Evolutionary conservation across 2,888 invertebrate species (phyloP).

Genomic region (Embidobia sp.): DNA sequence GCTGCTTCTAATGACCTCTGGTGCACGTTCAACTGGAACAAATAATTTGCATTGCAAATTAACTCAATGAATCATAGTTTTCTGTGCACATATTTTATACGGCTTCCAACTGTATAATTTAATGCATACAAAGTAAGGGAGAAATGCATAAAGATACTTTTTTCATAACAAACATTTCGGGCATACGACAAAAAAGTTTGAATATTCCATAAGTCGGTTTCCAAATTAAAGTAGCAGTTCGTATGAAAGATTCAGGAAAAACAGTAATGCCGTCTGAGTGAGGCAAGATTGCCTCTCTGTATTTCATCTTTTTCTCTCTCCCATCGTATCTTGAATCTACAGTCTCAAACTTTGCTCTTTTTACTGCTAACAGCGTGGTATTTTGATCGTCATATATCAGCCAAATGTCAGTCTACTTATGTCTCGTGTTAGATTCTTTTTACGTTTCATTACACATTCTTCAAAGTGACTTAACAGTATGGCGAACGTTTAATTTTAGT

Average conservation of each 20-base stretch:
- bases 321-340: slow-evolving; percentile 36
- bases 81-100: no score
- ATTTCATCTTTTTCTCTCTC: slow-evolving; percentile 56
- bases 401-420: slow-evolving; percentile 58
- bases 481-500: no score
- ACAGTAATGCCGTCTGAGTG: slow-evolving; percentile 23
- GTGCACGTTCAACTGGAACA: slow-evolving; percentile 79
- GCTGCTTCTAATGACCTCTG: slow-evolving; percentile 79
- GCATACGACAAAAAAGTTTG: slow-evolving; percentile 21
- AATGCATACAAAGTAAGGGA: no score
- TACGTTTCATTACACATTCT: slow-evolving; percentile 18
- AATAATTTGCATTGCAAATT: slow-evolving; percentile 9
- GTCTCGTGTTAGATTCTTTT: slow-evolving; percentile 51
- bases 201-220: slow-evolving; percentile 46
- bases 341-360: slow-evolving; percentile 52
- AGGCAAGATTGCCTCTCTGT: slow-evolving; percentile 28
- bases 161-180: no score
- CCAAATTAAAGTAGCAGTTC: slow-evolving; percentile 48
- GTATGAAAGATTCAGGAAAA: slow-evolving; percentile 52
- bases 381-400: slow-evolving; percentile 64
- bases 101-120: no score
- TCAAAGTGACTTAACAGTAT: no score
- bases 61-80: no score
- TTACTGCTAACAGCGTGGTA: slow-evolving; percentile 54
- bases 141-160: no score